Base-by-base conservation (phyloP, 2,888 invertebrate species). In the Leptinotarsa juncta region DNA sequence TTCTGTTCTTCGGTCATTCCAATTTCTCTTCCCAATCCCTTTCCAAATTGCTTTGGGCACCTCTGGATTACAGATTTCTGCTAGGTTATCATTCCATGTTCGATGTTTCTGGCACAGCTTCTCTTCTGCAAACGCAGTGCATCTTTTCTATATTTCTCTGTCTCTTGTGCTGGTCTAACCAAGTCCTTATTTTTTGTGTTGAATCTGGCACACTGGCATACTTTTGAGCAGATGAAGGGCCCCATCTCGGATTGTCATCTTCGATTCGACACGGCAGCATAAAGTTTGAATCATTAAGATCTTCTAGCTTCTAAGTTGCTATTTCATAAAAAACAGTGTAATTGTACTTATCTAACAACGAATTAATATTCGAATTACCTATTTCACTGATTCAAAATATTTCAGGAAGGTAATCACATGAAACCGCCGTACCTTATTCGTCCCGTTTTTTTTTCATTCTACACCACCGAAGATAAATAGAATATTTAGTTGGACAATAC, bases 11-110 rank as follows among this genome's bases (percentile, higher is more conserved):
- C 91, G 71, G 93, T 93, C 95, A 97, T 96, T 67, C 92, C 92
- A 68, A 94, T 91, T 81, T 93, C 92, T 81, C 93, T 91, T 81
- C 92, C 91, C 4, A 94, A 92, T 20, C 96, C 23, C 23, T 23
- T 23, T 3, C 95, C 48, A 94, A 90, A 18, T 93, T 92, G 83
- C 96, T 96, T 82, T 91, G 90, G 0, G 95, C 96, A 94, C 65
- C n/a, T n/a, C n/a, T n/a, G n/a, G n/a, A n/a, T 96, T 95, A 87
- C 93, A 94, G 84, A 95, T 94, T 86, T 96, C 95, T 0, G 95
- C 96, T 76, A 93, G 90, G 83, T 95, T 95, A 87, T 97, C 96
- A 80, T 96, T 94, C 65, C 91, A 89, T 70, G 93, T 92, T 71
- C 91, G 89, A 62, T 83, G 77, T 48, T 85, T 84, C 48, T 86